Evolutionary conservation across 2,113 vertebrate genomes (phyloP), one percentile per base, ranked within the genome.

Genomic region (Ptilorrhoa leucosticta): DNA sequence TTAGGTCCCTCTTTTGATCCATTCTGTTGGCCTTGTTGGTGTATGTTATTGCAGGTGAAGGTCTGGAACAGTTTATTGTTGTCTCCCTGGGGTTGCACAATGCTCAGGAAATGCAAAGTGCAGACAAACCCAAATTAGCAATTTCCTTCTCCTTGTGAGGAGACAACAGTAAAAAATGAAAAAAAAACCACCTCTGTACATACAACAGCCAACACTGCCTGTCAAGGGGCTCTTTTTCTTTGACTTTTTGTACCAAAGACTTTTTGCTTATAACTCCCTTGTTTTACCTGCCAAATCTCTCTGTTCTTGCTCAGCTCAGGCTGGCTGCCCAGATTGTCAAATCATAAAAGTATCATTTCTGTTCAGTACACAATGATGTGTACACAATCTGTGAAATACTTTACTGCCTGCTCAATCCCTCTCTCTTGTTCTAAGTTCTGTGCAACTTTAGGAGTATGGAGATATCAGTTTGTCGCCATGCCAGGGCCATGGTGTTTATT

Each of bases 121-220:
- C 21, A 30, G 39, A 53, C 13, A 88, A 33, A 66, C 13, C 5
- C 13, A 57, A 28, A 31, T 35, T 37, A 53, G 21, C 26, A 35
- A 33, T 8, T 57, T 77, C 8, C 1, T 66, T 79, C 21, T 86
- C 10, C 13, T 44, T 53, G 8, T 39, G 15, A 47, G 53, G 21
- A 61, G 24, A 68, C 4, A 56, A 50, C 30, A 44, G 4, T 11
- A 39, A 69, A 84, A 77, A 75, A 44, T 6, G 2, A 15, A 56
- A 30, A 23, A 20, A 22, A 11, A 5, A 1, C 8, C 4, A 20
- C 1, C 0, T 10, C 7, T 3, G 1, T 9, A 19, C 6, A 5
- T 58, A 31, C 3, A 70, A 47, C 42, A 63, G 30, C 45, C 58
- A 87, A 15, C 13, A 12, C 9, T 66, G 23, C 12, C 35, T 66